These are phyloP conservation scores for Tachina grossa DNA, from an alignment of 2,888 invertebrate species.

Conservation along the genomic window DNA sequence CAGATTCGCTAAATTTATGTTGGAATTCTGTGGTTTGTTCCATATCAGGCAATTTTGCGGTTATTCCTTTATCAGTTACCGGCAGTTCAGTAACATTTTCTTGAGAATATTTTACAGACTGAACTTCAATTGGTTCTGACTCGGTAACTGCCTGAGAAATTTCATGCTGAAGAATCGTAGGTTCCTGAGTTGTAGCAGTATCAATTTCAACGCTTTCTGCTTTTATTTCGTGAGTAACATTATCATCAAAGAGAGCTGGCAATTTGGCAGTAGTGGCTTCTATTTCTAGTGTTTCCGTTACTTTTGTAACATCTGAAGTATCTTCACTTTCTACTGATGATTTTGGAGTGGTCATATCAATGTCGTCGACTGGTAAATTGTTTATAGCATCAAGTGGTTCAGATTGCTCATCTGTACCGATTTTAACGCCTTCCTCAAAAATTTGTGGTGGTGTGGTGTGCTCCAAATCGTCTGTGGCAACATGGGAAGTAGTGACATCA, in stretches of 20 bases:
- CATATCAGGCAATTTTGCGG: slow-evolving; percentile 19
- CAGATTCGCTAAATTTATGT: background rate
- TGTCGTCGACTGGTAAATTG: background rate
- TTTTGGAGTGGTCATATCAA: slow-evolving; percentile 16
- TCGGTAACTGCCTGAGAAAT: slow-evolving; percentile 24
- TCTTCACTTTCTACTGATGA: slow-evolving; percentile 18
- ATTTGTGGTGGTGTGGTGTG: background rate
- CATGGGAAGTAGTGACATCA: slow-evolving; percentile 7
- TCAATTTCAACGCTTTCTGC: slow-evolving; percentile 1
- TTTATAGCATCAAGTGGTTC: slow-evolving; percentile 30
- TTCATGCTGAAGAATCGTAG: background rate
- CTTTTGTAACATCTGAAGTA: slow-evolving; percentile 1
- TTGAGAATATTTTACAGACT: background rate
- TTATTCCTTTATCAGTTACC: background rate
- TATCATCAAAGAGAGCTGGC: slow-evolving; percentile 16
- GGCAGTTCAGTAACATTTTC: slow-evolving; percentile 3
- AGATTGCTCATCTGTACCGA: background rate
- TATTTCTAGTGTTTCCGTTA: slow-evolving; percentile 12
- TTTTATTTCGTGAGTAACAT: slow-evolving; percentile 21
- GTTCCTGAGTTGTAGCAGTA: slow-evolving; percentile 19
- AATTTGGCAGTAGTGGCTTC: slow-evolving; percentile 34
- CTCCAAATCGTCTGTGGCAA: slow-evolving; percentile 9
- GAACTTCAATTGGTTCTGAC: background rate
- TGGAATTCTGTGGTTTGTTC: slow-evolving; percentile 18
- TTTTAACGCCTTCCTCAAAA: background rate